Evolutionary conservation across 2,888 invertebrate genomes (phyloP), one percentile per base, ranked within the genome.

Genomic region (Drosophila eohydei): DNA sequence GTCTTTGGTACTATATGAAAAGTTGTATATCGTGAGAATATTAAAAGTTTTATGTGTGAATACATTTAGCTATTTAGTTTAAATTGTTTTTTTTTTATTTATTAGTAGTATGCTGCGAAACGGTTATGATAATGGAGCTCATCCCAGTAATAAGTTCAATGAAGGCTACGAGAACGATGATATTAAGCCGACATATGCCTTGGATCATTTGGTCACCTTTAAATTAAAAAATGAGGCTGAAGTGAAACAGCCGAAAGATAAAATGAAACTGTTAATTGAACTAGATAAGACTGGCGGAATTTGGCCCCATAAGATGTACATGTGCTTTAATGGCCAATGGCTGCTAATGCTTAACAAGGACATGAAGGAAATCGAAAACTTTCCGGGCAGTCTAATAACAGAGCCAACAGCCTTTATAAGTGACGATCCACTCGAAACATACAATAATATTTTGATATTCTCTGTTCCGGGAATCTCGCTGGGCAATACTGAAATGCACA

Each of bases 131-230:
- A 89, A 79, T 81, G 88, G 84, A 56, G 52, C 60, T 36, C 55
- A 58, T 34, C 62, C 74, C 55, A 73, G 16, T 57, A 64, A 68
- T 34, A 65, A 54, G 21, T 14, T 69, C 32, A 68, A 71, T 48
- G 85, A 63, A 28, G 71, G 40, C 14, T 55, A 69, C 36, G 62
- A 52, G 2, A 67, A 16, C 12, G 70, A 76, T 11, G 77, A 89
- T 21, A 62, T 66, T 30, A 95, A 95, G 75, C 95, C 96, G 48
- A 95, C 96, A 6, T 99, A 98, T 93, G 95, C 97, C 81, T 95
- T 99, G 93, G 99, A 99, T 92, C 99, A 99, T 94, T 95, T 99
- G 94, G 99, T 99, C 82, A 99, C 99, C 34, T 99, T 99, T 94
- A 98, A 98, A 48, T 97, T 98, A 78, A 97, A 97, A 78, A 95